A percentile compares a stretch with the other conserved stretches of the same genome.
These are phyloP conservation scores for Anoura caudifer DNA, from an alignment of 2,113 vertebrate species.

Conservation along the genomic window DNA sequence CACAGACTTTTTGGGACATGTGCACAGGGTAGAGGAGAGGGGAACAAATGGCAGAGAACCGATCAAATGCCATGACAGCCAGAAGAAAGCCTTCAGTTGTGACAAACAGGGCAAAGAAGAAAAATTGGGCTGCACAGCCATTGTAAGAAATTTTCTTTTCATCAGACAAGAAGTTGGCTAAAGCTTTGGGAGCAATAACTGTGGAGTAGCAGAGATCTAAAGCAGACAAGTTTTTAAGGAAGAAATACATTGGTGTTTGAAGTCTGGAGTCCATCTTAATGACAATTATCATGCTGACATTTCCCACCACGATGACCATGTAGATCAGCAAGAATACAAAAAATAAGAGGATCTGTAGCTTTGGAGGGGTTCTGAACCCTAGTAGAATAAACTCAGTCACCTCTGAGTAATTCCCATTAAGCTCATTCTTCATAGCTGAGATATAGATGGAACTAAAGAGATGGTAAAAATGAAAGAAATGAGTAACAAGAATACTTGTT, in stretches of 20 bases:
- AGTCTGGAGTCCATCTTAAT: slow-evolving; percentile 68
- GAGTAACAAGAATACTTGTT: not conserved
- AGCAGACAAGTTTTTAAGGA: slow-evolving; percentile 73
- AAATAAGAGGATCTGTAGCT: slow-evolving; percentile 58
- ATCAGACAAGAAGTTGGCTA: slow-evolving; percentile 54
- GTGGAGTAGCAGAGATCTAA: slow-evolving; percentile 78
- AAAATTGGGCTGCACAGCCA: slow-evolving; percentile 72
- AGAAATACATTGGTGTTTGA: slow-evolving; percentile 77
- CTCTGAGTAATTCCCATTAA: slow-evolving; percentile 45
- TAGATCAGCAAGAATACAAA: slow-evolving; percentile 67
- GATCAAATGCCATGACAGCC: slow-evolving; percentile 73
- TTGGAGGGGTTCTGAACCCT: slow-evolving; percentile 49
- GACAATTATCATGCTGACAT: slow-evolving; percentile 64
- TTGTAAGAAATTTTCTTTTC: slow-evolving; percentile 73
- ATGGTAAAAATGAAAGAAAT: not conserved
- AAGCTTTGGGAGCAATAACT: slow-evolving; percentile 74
- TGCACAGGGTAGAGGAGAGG: slow-evolving; percentile 66
- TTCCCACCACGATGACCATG: slow-evolving; percentile 56
- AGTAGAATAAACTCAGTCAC: slow-evolving; percentile 64
- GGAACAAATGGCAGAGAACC: slow-evolving; percentile 71
- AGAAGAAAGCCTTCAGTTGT: slow-evolving; percentile 76
- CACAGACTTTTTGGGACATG: slow-evolving; percentile 67
- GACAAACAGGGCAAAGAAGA: slow-evolving; percentile 78
- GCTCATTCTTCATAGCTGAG: slow-evolving; percentile 4
- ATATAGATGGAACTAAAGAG: not conserved